A percentile compares a stretch with the other conserved stretches of the same genome.
These are phyloP conservation scores for Pantherophis guttatus DNA, from an alignment of 2,113 vertebrate species.

Conservation along the genomic window DNA sequence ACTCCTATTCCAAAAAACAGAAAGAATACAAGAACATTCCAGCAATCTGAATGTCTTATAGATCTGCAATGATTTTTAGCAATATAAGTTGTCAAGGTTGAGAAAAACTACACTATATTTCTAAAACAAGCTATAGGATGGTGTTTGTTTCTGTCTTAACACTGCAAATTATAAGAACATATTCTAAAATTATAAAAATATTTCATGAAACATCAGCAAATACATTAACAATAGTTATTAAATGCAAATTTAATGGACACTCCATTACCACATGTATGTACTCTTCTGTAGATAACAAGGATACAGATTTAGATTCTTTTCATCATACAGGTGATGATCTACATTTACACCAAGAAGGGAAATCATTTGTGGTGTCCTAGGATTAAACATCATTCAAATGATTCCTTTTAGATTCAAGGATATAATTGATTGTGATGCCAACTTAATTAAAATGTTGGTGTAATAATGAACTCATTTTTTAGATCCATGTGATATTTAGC, in stretches of 20 bases:
- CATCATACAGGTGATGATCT: constrained; percentile 1
- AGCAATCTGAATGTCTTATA: background rate
- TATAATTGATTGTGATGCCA: constrained; percentile 38
- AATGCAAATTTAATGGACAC: background rate
- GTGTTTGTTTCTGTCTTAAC: background rate
- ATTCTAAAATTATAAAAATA: background rate
- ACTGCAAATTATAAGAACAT: background rate
- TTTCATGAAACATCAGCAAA: background rate
- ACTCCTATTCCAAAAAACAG: background rate
- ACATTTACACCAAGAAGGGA: constrained; percentile 9
- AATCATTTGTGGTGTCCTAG: constrained; percentile 10
- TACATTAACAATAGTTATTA: background rate
- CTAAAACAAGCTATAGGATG: background rate
- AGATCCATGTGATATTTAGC: constrained; percentile 41
- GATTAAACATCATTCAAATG: constrained; percentile 53
- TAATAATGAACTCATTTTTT: constrained; percentile 62
- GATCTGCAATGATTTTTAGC: background rate
- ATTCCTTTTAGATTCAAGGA: constrained; percentile 23
- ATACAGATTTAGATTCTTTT: background rate
- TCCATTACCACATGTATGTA: background rate
- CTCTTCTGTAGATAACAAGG: background rate
- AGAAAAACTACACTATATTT: background rate
- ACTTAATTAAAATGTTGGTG: constrained; percentile 62
- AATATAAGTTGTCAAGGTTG: background rate
- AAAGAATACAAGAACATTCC: background rate